Base-by-base conservation (phyloP, 2,888 invertebrate genomes). In the Patella ulyssiponensis region DNA sequence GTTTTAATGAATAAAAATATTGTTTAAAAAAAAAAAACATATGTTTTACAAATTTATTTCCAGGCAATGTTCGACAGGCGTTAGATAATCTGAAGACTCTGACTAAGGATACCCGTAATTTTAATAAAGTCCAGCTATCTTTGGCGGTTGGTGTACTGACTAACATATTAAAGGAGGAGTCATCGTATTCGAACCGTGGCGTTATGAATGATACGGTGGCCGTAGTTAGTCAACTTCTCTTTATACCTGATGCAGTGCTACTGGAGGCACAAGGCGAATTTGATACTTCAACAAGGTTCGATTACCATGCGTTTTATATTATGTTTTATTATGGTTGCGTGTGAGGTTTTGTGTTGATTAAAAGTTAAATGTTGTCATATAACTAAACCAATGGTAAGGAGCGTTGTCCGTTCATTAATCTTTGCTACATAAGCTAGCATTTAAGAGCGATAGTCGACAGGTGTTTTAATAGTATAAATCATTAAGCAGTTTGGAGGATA, bases 221-320 rank as follows among this genome's bases (percentile, higher is more conserved):
- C 2, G 77, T 80, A 0, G 80, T 85, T 33, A 84, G 83, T 54
- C 82, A 82, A 71, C 44, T 85, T 2, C 74, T 86, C 78, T 81
- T 78, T 71, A 77, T 83, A 5, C 54, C 74, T 2, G 23, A 51
- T 7, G 69, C 53, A 3, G 71, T 79, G 3, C 75, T 85, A 3
- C 44, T 75, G 53, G 69, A 74, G 17, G 78, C 84, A 20, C 80
- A 85, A 69, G 64, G 76, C 12, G 69, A 76, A 14, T 77, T 73
- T n/a, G 70, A 79, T 56, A 70, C 82, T 1, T 80, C 84, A 5
- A 77, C 80, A 23, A 83, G 83, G 85, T 84, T 78, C 0, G 44
- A 44, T 44, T 44, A 44, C 44, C 44, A 44, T 44, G 4, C 44
- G 0, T 44, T 0, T 44, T 44, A 44, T 44, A 44, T 7, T 44